Conservation (phyloP, 2,888 invertebrate genomes). For the Pandemis cinnamomeana region DNA sequence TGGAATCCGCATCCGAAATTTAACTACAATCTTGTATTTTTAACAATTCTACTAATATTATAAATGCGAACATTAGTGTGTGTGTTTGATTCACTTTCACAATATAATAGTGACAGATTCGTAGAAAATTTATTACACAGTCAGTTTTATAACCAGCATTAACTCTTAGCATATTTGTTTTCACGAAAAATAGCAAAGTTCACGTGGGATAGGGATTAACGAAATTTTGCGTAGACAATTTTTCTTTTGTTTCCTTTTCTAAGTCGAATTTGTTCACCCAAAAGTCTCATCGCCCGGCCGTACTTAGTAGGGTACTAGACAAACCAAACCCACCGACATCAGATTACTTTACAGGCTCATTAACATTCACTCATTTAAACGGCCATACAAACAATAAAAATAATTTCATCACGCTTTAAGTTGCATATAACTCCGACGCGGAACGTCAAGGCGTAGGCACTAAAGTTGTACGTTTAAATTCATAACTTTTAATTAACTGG, state of each 20-base stretch:
- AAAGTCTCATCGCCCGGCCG: not conserved
- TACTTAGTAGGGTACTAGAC: not conserved
- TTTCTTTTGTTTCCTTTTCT: not conserved
- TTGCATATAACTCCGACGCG: constrained; percentile 63
- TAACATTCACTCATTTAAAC: constrained; percentile 66
- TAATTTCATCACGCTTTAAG: constrained; percentile 69
- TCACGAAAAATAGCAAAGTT: no score
- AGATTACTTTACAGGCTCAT: constrained; percentile 58
- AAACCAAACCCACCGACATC: constrained; percentile 42
- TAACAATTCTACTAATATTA: constrained; percentile 7
- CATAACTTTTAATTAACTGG: constrained; percentile 84
- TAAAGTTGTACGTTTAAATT: constrained; percentile 79
- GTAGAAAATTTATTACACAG: no score
- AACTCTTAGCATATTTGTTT: no score
- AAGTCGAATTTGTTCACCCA: not conserved
- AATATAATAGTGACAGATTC: no score
- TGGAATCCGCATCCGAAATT: constrained; percentile 2
- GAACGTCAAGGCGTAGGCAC: constrained; percentile 65
- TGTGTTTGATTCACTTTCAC: no score
- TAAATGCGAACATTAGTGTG: no score
- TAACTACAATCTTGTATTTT: constrained; percentile 13
- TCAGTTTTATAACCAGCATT: no score
- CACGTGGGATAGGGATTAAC: no score
- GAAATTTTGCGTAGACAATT: no score
- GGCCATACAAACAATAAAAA: constrained; percentile 65